Evolutionary conservation across 2,888 invertebrate genomes (phyloP).

Genomic region (Micoletzkya japonica): DNA sequence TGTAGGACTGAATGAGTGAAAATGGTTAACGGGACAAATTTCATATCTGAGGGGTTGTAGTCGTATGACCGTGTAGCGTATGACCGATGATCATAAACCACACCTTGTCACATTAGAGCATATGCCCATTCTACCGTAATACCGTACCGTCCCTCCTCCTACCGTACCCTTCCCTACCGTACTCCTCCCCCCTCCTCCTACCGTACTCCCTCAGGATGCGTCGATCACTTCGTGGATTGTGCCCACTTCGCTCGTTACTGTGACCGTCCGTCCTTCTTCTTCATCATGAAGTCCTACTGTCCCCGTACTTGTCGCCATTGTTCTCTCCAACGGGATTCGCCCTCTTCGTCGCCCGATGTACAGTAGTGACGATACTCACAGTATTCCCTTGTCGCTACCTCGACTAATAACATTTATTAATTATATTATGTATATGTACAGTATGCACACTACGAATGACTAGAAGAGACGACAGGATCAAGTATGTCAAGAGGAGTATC

Average conservation of each 20-base stretch:
- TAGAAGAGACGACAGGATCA: no score
- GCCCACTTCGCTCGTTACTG: constrained; percentile 62
- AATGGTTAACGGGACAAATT: no score
- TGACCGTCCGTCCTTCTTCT: constrained; percentile 58
- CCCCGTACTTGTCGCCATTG: constrained; percentile 58
- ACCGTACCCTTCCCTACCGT: no score
- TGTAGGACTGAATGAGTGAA: no score
- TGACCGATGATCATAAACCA: no score
- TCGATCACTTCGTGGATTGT: constrained; percentile 62
- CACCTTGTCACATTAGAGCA: no score
- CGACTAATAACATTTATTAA: neutral
- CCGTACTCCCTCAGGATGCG: constrained; percentile 58
- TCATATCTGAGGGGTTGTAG: no score
- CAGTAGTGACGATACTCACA: neutral
- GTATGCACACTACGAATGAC: neutral
- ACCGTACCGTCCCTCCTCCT: no score
- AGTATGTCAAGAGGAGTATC: no score
- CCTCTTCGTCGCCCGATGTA: neutral
- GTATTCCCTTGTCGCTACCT: neutral
- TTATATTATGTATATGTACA: neutral
- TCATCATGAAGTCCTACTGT: constrained; percentile 63
- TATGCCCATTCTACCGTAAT: no score
- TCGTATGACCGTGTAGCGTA: no score
- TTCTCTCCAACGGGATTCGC: neutral
- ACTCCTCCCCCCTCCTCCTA: no score